Evolutionary conservation across 2,113 vertebrate species (phyloP), one percentile per base, ranked within the genome.

Genomic region (Lasiurus cinereus): DNA sequence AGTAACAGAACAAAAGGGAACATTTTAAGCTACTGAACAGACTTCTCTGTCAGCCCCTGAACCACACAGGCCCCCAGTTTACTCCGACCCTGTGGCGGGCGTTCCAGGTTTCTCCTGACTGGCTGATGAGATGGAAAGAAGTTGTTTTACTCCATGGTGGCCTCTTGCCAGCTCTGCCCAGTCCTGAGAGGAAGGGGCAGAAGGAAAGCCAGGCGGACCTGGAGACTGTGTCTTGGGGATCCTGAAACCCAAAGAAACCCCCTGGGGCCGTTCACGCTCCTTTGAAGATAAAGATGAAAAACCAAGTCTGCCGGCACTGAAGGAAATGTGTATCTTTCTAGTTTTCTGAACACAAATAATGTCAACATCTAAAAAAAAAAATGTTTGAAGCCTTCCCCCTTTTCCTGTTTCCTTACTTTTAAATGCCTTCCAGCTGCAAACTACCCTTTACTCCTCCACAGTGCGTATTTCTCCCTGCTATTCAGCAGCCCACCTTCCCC

Each of bases 241-340:
- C 16, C 2, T 24, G 59, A 88, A 72, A 70, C 83, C 74, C 69
- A 83, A 39, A 39, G 6, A 39, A 33, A 69, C 46, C 4, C 0
- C 0, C 43, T 0, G 14, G 18, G 80, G 67, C 64, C 1, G 50
- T 29, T 78, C 19, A 67, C 3, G 19, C 19, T 78, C 48, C 72
- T 97, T 92, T 95, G 89, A 94, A 96, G 84, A 46, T 7, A 13
- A 83, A 96, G 92, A 89, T 74, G 56, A 96, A 95, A 96, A 84
- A 19, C 43, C 62, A 88, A 29, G 39, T 69, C 14, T 82, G 31
- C 77, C 54, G 50, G 87, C 18, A 78, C 67, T 16, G 76, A 92
- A 96, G 33, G 8, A 33, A 56, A 62, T 6, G 59, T 46, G 62
- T 91, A 33, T 31, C 89, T 48, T 21, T 88, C 39, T 39, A 73